These are phyloP conservation scores for Hippocampus comes DNA, from an alignment of 2,113 vertebrate species.

Conservation along the genomic window DNA sequence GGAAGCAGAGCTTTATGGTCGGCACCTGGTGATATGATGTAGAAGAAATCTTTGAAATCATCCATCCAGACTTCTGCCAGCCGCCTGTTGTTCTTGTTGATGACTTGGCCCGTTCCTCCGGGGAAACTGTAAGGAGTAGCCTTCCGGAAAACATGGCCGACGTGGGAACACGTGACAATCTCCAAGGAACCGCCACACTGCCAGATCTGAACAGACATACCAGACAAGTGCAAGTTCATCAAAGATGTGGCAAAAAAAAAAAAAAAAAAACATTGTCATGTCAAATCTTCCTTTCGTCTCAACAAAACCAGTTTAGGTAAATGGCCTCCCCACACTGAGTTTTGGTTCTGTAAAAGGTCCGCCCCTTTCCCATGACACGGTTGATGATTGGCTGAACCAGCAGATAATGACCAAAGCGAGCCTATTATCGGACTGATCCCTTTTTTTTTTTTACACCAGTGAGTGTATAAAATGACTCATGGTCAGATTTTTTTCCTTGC, in stretches of 20 bases:
- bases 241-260: not conserved
- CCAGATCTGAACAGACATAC: slow-evolving; percentile 80
- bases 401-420: no score
- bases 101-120: slow-evolving; percentile 96
- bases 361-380: no score
- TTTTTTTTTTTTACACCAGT: not conserved
- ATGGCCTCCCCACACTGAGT: no score
- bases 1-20: not conserved
- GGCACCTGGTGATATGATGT: slow-evolving; percentile 95
- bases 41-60: slow-evolving; percentile 98
- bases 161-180: slow-evolving; percentile 95
- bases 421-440: no score
- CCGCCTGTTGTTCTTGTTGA: slow-evolving; percentile 97
- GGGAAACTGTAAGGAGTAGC: slow-evolving; percentile 97
- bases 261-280: not conserved
- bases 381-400: no score
- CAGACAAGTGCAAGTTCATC: slow-evolving; percentile 10
- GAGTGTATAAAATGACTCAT: not conserved
- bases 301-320: not conserved
- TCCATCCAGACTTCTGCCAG: slow-evolving; percentile 99
- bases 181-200: slow-evolving; percentile 94
- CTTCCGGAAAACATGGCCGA: slow-evolving; percentile 96
- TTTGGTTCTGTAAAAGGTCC: no score
- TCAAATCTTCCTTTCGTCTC: no score
- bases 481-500: not conserved